Evolutionary conservation across 2,113 vertebrate species (phyloP).

Genomic region (Urocolius indicus): DNA sequence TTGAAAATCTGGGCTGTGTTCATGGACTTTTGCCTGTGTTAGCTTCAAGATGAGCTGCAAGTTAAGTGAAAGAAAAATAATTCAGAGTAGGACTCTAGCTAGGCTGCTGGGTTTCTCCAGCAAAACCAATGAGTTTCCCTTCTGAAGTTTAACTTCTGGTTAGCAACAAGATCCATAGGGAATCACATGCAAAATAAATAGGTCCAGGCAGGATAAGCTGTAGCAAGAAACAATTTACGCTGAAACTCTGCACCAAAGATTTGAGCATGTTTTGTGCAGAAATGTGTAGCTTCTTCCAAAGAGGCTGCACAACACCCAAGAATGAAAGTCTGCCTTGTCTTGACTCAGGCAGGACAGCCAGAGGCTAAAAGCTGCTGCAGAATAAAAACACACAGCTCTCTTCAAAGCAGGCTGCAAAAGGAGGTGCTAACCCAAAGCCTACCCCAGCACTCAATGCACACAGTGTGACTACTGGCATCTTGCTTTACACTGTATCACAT

Average conservation of each 20-base stretch:
- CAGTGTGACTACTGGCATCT: background rate
- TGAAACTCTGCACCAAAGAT: background rate
- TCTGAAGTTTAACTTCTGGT: background rate
- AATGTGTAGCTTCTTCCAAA: background rate
- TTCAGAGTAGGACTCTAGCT: background rate
- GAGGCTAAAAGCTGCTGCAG: background rate
- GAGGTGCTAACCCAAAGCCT: background rate
- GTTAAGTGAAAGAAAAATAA: background rate
- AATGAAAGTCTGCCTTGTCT: background rate
- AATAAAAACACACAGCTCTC: background rate
- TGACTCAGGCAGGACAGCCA: background rate
- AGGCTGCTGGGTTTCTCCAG: background rate
- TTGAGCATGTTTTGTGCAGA: background rate
- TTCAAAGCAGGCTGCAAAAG: background rate
- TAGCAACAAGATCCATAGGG: background rate
- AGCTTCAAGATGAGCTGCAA: background rate
- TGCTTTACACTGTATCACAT: rapidly evolving
- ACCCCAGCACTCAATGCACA: rapidly evolving
- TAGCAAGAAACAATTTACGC: background rate
- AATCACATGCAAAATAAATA: background rate
- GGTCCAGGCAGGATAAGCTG: background rate
- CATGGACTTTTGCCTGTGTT: background rate
- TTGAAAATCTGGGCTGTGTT: background rate
- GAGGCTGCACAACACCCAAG: background rate
- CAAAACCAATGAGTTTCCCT: background rate